Base-by-base conservation (phyloP, 2,797 vertebrate genomes). In the Epinephelus awoara region DNA sequence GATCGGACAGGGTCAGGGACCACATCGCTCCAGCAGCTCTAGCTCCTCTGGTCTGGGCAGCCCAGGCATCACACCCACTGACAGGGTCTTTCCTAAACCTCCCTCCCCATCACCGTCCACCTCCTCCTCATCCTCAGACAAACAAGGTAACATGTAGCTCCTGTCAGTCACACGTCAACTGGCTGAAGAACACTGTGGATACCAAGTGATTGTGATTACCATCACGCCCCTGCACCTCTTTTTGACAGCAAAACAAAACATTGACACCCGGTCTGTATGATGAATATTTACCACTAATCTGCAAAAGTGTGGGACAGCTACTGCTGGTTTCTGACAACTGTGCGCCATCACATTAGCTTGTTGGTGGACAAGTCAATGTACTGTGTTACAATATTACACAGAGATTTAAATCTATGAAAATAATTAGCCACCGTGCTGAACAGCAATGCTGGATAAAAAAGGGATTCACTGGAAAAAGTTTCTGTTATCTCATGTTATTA, bases 41-140 rank as follows among this genome's bases (percentile, higher is more conserved):
- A 96, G 96, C 85, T 97, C 97, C 75, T 98, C 97, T 0, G 97
- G 97, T 0, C 91, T 97, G 79, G 97, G 97, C 82, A 98, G 97
- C 90, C 97, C 97, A 0, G 96, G 97, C 0, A 95, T 97, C 84
- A 97, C 97, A 5, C 97, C 97, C 74, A 97, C 97, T 0, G 97
- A 98, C 90, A 97, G 97, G 93, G 92, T 96, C 65, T 98, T 97
- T 91, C 97, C 97, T 77, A 95, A 94, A 83, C 96, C 94, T 63
- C 97, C 15, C 67, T 96, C 94, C 55, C 95, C 94, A 1, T 93
- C 93, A 49, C 94, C 94, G 1, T 94, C 94, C 83, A 94, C 88
- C 15, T 92, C 92, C 42, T 94, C 93, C 11, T 93, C 94, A 2
- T 94, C 93, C 74, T 94, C 93, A 57, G 94, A 95, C 84, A 95